Conservation (phyloP, 2,113 vertebrate species). For the Amia ocellicauda region DNA sequence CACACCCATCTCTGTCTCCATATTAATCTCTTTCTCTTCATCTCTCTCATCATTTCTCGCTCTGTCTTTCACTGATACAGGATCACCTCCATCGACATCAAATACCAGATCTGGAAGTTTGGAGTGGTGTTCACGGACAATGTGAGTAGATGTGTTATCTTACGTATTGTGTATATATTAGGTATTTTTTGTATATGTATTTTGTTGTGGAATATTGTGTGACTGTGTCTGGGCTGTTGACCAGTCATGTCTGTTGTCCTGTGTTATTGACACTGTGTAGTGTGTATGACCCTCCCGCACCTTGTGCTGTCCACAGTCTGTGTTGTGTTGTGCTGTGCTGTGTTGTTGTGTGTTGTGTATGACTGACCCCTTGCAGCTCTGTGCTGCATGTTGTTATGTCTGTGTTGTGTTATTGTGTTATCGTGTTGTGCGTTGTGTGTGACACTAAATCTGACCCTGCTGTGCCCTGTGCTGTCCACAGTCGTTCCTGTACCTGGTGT, state of each 20-base stretch:
- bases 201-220: no score
- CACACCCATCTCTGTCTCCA: neutral
- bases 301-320: no score
- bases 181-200: no score
- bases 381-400: neutral
- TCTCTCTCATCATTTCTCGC: neutral
- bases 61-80: conserved; percentile 45
- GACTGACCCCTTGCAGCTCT: neutral
- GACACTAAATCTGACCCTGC: neutral
- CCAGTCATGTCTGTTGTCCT: no score
- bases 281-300: no score
- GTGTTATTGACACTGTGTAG: no score
- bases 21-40: neutral
- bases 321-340: neutral
- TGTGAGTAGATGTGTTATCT: conserved; percentile 61
- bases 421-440: neutral
- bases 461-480: conserved; percentile 35
- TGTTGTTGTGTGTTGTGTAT: neutral
- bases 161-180: no score
- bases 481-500: conserved; percentile 88
- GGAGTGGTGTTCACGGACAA: conserved; percentile 91
- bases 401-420: neutral
- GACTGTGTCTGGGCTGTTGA: no score
- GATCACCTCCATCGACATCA: conserved; percentile 84
- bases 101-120: conserved; percentile 94